A percentile compares a stretch with the other conserved stretches of the same genome.
phyloP scores from a whole-genome alignment of 2,888 invertebrate species.

The Ophion ellenae region DNA sequence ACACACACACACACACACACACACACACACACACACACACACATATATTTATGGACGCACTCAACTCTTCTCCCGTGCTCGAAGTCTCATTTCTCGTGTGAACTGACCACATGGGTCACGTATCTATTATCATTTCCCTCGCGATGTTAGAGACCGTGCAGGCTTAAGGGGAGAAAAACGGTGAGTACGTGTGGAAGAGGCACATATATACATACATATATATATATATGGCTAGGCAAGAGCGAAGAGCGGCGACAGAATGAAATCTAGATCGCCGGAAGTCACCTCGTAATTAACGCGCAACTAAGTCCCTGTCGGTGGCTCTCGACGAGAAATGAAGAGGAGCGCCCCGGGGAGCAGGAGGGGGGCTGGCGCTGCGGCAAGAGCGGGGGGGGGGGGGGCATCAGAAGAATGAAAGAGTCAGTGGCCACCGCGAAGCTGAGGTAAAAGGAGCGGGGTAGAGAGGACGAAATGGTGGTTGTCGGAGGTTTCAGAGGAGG shows the following conservation, averaged over 20 bases:
- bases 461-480: background rate
- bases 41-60: background rate
- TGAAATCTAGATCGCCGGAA: constrained; percentile 84
- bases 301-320: constrained; percentile 49
- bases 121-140: constrained; percentile 83
- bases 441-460: constrained; percentile 51
- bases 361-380: constrained; percentile 21
- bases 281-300: constrained; percentile 83
- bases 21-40: no score
- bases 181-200: constrained; percentile 24
- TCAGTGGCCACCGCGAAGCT: constrained; percentile 52
- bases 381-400: constrained; percentile 27
- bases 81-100: constrained; percentile 83
- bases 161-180: constrained; percentile 27
- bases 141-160: constrained; percentile 45
- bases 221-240: constrained; percentile 69
- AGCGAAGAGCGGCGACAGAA: constrained; percentile 78
- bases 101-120: constrained; percentile 84
- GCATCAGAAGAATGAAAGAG: constrained; percentile 49
- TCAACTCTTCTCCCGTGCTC: constrained; percentile 64
- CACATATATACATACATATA: background rate
- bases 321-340: constrained; percentile 46
- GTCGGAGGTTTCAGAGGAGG: constrained; percentile 40
- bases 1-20: background rate
- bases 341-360: constrained; percentile 19